These are phyloP conservation scores for Parotocinclus haroldoi DNA, from an alignment of 2,797 vertebrate species.

Conservation along the genomic window DNA sequence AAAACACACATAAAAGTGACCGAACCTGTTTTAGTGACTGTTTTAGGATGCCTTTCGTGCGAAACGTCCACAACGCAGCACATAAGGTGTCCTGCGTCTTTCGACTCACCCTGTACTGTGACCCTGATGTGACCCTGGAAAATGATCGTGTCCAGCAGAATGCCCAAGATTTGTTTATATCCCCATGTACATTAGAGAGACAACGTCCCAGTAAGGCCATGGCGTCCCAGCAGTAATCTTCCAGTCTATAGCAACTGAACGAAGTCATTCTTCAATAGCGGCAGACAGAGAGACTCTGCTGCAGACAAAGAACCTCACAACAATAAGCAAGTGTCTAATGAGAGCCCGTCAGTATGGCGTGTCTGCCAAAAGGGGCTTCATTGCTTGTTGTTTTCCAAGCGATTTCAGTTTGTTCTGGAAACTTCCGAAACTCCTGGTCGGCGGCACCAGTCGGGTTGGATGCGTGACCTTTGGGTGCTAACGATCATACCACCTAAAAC, in stretches of 20 bases:
- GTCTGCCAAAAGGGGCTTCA: constrained; percentile 27
- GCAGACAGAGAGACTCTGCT: constrained; percentile 27
- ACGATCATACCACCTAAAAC: constrained; percentile 37
- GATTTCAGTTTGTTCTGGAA: constrained; percentile 37
- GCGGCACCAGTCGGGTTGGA: constrained; percentile 38
- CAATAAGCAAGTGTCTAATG: constrained; percentile 54
- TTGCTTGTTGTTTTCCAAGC: constrained; percentile 38
- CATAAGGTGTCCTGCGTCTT: no score
- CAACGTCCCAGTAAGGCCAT: no score
- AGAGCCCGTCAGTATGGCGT: constrained; percentile 42
- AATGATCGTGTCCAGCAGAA: no score
- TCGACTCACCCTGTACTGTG: no score
- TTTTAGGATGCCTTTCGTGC: no score
- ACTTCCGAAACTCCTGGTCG: constrained; percentile 33
- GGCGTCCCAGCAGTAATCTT: neutral
- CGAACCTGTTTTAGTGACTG: no score
- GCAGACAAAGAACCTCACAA: constrained; percentile 46
- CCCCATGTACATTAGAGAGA: no score
- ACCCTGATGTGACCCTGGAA: no score
- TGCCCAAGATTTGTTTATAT: no score
- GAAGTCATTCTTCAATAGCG: neutral
- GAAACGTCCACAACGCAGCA: no score
- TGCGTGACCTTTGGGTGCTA: constrained; percentile 52
- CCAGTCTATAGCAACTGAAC: constrained; percentile 4
- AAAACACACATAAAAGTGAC: no score